Evolutionary conservation across 2,113 vertebrate genomes (phyloP), one percentile per base, ranked within the genome.

Genomic region (Sciurus niger): DNA sequence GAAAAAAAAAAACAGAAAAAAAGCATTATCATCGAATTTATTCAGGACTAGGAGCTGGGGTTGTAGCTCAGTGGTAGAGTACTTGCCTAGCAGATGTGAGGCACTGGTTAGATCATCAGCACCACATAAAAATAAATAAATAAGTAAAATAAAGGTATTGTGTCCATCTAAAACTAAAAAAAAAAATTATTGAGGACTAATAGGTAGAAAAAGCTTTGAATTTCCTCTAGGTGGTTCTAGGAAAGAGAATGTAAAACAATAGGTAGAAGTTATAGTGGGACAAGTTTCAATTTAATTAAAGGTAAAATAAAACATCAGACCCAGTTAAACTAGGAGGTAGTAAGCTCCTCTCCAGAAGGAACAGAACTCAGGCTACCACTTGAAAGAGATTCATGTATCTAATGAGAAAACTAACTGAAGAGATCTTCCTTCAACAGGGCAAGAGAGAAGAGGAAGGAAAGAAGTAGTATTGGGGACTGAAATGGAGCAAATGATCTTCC

Each of bases 231-330:
- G 43, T 58, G 63, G 32, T 46, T 32, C 77, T 53, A 70, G 18
- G 20, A 20, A 58, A 58, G 10, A 63, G 70, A 76, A 84, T 18
- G 17, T 55, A 55, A 55, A 55, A 89, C 24, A 3, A 32, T 22
- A 24, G 58, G 63, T 63, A 34, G 73, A 73, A 74, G 18, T 55
- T 70, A 70, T 6, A 22, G 24, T 28, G 6, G 12, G 24, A 32
- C 51, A 94, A 89, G 37, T 60, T 88, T 82, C 51, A 28, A 4
- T 28, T 86, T 84, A 84, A 94, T 65, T 76, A 91, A 92, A 89
- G 76, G 58, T 55, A 87, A 67, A 84, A 73, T 68, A 88, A 78
- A 92, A 84, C 16, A 86, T 58, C 1, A 77, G 28, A 83, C 84
- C 51, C 70, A 51, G 40, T 30, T 48, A 25, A 84, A 70, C 24